These are phyloP conservation scores for Lethenteron reissneri DNA, from an alignment of 2,113 vertebrate species.

Conservation along the genomic window DNA sequence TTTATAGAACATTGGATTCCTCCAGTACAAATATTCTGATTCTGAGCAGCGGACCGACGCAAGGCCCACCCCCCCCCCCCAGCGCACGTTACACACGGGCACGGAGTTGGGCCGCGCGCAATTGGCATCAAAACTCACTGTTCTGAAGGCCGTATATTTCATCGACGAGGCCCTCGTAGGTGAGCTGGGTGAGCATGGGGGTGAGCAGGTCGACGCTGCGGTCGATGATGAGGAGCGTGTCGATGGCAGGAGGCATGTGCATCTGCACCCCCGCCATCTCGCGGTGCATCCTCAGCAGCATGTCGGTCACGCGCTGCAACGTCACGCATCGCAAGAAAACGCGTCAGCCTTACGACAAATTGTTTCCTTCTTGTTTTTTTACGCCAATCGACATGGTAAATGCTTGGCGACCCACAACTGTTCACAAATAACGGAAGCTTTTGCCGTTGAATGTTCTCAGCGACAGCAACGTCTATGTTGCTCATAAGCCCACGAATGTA, in stretches of 20 bases:
- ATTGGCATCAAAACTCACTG: conserved; percentile 28
- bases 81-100: background rate
- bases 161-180: conserved; percentile 87
- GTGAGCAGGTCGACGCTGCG: conserved; percentile 77
- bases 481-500: too few species aligned
- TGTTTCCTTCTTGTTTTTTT: background rate
- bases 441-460: background rate
- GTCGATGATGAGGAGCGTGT: conserved; percentile 67
- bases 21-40: too few species aligned
- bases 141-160: conserved; percentile 89
- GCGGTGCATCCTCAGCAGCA: conserved; percentile 96
- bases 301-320: conserved; percentile 74
- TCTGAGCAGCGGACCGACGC: too few species aligned
- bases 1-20: background rate
- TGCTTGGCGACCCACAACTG: too few species aligned
- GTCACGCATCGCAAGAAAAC: conserved; percentile 8
- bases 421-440: background rate
- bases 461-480: too few species aligned
- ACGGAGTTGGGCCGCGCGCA: fast-evolving
- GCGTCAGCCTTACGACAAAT: background rate
- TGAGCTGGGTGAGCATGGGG: conserved; percentile 70
- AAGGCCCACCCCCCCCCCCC: background rate
- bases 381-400: too few species aligned
- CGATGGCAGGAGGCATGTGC: conserved; percentile 66
- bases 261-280: conserved; percentile 80